Conservation (phyloP, 1,140 invertebrate genomes). For the Meloidogyne chitwoodi region DNA sequence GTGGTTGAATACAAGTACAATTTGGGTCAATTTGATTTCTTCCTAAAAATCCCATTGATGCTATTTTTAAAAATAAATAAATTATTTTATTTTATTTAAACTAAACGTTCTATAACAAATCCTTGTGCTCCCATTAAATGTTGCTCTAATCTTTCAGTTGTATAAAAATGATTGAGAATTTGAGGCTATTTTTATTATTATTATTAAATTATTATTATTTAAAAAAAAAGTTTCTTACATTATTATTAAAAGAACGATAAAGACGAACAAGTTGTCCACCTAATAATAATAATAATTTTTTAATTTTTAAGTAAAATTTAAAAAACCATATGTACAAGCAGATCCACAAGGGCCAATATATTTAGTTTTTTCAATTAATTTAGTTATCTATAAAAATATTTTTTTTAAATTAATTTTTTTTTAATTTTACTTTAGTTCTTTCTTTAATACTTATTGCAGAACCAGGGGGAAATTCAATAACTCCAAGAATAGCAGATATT, state of each 20-base stretch:
- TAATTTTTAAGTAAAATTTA: neutral
- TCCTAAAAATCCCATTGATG: slow-evolving; percentile 44
- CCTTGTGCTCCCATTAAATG: slow-evolving; percentile 39
- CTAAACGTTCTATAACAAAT: slow-evolving; percentile 43
- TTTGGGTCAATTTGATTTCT: slow-evolving; percentile 32
- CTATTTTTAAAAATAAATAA: slow-evolving; percentile 27
- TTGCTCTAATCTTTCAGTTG: slow-evolving; percentile 45
- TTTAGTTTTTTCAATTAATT: slow-evolving; percentile 29
- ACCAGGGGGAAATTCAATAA: slow-evolving; percentile 14
- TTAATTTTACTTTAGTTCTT: slow-evolving; percentile 2
- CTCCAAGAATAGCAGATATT: neutral
- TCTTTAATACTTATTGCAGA: slow-evolving; percentile 3
- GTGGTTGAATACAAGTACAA: slow-evolving; percentile 41
- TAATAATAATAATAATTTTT: neutral
- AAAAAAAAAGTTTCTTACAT: slow-evolving; percentile 2
- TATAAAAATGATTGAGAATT: slow-evolving; percentile 51
- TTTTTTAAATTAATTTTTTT: neutral
- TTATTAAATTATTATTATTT: slow-evolving; percentile 35
- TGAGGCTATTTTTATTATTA: slow-evolving; percentile 43
- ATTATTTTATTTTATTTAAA: neutral
- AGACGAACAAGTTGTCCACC: neutral
- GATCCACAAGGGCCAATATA: slow-evolving; percentile 36
- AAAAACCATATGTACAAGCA: slow-evolving; percentile 31
- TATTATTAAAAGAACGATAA: neutral
- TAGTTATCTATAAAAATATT: slow-evolving; percentile 14